Evolutionary conservation across 2,113 vertebrate genomes (phyloP), one percentile per base, ranked within the genome.

Genomic region (Osmerus eperlanus): DNA sequence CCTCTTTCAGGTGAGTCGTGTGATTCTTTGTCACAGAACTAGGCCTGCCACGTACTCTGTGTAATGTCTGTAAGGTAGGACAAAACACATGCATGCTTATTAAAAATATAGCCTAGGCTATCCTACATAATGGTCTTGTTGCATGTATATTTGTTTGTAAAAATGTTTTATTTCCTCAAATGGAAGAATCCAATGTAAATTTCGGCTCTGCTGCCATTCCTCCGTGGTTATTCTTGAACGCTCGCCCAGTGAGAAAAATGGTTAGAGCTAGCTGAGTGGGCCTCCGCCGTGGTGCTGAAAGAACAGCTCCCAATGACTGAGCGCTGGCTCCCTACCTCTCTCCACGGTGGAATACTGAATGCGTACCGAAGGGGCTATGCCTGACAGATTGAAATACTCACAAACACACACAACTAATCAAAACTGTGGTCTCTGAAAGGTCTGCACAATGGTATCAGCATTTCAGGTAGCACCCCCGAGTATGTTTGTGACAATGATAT

Each of bases 1-100:
- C 86, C 96, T 99, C 53, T 99, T 99, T 83, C 97, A 99, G 97
- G 97, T 95, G 94, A 92, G 94, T 89, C 53, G 77, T 53, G 64
- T 6, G 53, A 18, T 64, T 28, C 7, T 1, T 9, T 18, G 11
- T 25, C 60, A 23, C 25, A 18, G 54, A 15, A 56, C 54, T n/a
- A 18, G 14, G 28, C 23, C 5, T 28, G 3, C 28, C 14, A 28
- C 28, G 25, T 62, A 28, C 12, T 62, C 28, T 62, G 25, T 19
- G 14, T 7, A 62, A 62, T 62, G 21, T 14, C 12, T 62, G 7
- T 62, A 15, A 62, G 41, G 9, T 47, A 47, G 41, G 41, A 62
- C 23, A 23, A 23, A 62, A 28, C 18, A 65, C 18, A 0, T 65
- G 32, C 18, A 41, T 36, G 16, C 28, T 41, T 56, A 1, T 56